Evolutionary conservation across 2,797 vertebrate genomes (phyloP), one percentile per base, ranked within the genome.

Genomic region (Oreortyx pictus): DNA sequence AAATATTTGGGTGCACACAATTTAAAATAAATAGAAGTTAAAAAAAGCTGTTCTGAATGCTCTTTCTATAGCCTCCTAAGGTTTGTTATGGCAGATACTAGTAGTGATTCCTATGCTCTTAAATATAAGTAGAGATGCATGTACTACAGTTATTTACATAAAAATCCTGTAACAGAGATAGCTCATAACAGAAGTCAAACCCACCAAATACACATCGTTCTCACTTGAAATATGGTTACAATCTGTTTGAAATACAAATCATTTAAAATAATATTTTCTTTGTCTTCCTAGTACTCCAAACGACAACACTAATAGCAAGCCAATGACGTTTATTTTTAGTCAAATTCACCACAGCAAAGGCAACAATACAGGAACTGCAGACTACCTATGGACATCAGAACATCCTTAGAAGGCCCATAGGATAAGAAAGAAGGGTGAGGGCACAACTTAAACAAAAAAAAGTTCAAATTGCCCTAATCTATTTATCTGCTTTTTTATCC

Each of bases 191-290:
- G 66, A 89, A 94, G 74, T 73, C 54, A 85, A 91, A 83, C 25
- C 49, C 44, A 71, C 31, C 52, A 61, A 54, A 94, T 88, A 88
- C 41, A 71, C 13, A 61, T 88, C 57, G 62, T 65, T 87, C 66
- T 82, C 41, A 59, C 12, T 79, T 61, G 64, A 90, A 85, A 87
- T 61, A 86, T 2, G 5, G 35, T 72, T 88, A 70, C 59, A 61
- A 87, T 79, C 64, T 92, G 60, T 68, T 54, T 82, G 65, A 93
- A 90, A 93, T 43, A 87, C 4, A 46, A 87, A 50, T 22, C n/a
- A 72, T 59, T 80, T 87, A 2, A 56, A 89, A 89, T 70, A 23
- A 50, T 46, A 11, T 61, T 92, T 73, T 67, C 64, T 92, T 87
- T 90, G 54, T 82, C 61, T 80, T 67, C 78, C 35, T 75, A 68